These are phyloP conservation scores for Calosoma granatense DNA, from an alignment of 1,140 invertebrate genomes.

Conservation along the genomic window DNA sequence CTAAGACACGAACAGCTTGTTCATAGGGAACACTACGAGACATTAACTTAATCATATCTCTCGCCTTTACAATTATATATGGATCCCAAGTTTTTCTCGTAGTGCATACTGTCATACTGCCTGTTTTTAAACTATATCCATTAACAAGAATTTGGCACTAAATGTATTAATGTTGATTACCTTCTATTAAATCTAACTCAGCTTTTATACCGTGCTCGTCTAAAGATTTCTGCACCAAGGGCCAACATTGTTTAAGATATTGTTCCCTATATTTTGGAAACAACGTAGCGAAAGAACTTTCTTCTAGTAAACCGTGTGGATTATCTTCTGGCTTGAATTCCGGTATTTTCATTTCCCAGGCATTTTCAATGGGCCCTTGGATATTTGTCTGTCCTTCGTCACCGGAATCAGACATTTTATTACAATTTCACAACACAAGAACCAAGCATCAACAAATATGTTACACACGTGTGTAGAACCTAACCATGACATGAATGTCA, in stretches of 20 bases:
- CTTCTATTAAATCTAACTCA: conserved; percentile 91
- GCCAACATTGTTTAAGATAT: conserved; percentile 94
- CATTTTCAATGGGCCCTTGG: conserved; percentile 61
- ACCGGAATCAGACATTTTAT: conserved; percentile 30
- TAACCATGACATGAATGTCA: no score
- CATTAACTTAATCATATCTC: conserved; percentile 92
- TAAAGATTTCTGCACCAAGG: conserved; percentile 81
- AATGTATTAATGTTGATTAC: no score
- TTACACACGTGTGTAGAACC: no score
- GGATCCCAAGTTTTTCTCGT: conserved; percentile 99
- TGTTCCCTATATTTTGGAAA: conserved; percentile 87
- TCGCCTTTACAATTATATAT: conserved; percentile 91
- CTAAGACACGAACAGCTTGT: conserved; percentile 73
- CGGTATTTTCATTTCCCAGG: conserved; percentile 83
- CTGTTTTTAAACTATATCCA: no score
- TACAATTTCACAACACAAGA: no score
- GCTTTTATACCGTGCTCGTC: conserved; percentile 70
- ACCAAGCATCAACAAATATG: no score
- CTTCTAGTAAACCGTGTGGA: conserved; percentile 63
- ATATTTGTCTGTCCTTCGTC: conserved; percentile 25
- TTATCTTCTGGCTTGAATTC: conserved; percentile 86
- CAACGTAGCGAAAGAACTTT: conserved; percentile 59
- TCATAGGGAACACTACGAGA: conserved; percentile 95
- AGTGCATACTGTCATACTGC: conserved; percentile 85
- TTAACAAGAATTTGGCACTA: no score